A percentile compares a stretch with the other conserved stretches of the same genome.
phyloP scores from a whole-genome alignment of 2,888 invertebrate genomes.

The Tetrapedia diversipes region DNA sequence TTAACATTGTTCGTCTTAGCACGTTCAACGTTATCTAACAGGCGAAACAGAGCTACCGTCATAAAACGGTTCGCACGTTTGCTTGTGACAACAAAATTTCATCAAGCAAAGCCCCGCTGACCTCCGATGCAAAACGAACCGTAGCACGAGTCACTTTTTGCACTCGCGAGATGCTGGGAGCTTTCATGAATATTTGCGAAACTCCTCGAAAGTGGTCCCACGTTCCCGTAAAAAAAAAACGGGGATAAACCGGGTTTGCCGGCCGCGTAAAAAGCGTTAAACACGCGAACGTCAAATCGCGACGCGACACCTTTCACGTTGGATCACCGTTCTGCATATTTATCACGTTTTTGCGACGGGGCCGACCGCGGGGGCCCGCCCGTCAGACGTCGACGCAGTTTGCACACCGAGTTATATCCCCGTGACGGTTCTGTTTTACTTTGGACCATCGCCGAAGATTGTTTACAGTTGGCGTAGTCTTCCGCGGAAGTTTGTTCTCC shows the following conservation, averaged over 20 bases:
- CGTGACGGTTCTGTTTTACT: slow-evolving; percentile 2
- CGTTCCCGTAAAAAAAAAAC: neutral
- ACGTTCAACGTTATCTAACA: no score
- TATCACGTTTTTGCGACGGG: neutral
- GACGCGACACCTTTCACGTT: neutral
- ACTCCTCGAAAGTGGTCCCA: neutral
- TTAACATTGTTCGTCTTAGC: no score
- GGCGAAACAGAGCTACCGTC: neutral
- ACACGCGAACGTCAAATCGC: neutral
- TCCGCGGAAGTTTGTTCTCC: neutral
- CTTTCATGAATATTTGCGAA: neutral
- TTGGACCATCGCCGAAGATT: slow-evolving; percentile 10
- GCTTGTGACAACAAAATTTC: neutral
- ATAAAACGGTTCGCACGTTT: neutral
- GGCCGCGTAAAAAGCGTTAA: neutral
- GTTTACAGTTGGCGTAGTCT: neutral
- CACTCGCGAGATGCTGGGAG: neutral
- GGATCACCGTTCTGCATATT: neutral
- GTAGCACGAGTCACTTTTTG: neutral
- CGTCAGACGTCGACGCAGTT: neutral
- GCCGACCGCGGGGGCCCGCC: neutral
- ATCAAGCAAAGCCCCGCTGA: neutral
- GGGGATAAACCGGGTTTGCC: neutral
- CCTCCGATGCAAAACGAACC: neutral
- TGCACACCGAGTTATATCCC: slow-evolving; percentile 1